Evolutionary conservation across 2,888 invertebrate species (phyloP).

Genomic region (Ptychoptera contaminata): DNA sequence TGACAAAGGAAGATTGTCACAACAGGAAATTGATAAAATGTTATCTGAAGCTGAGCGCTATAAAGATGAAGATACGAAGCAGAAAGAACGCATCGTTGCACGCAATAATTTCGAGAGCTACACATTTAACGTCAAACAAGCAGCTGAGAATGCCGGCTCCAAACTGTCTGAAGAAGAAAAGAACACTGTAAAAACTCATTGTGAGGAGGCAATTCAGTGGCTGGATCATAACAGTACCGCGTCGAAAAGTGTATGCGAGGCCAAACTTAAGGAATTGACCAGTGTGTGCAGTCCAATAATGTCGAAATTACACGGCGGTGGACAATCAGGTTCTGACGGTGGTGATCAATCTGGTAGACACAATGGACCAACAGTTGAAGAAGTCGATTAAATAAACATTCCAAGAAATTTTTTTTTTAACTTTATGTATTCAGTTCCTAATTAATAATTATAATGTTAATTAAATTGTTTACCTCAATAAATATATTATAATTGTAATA

Average conservation of each 20-base stretch:
- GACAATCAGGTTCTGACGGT: constrained; percentile 17
- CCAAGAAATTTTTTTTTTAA: too few relatives aligned
- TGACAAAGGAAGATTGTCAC: constrained; percentile 56
- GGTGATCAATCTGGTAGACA: constrained; percentile 35
- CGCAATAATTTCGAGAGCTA: constrained; percentile 54
- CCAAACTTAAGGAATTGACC: constrained; percentile 52
- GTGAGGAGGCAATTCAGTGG: constrained; percentile 47
- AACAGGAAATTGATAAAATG: constrained; percentile 61
- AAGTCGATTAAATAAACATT: constrained; percentile 25
- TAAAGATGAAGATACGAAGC: constrained; percentile 49
- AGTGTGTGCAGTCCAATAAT: constrained; percentile 54
- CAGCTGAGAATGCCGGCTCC: constrained; percentile 40
- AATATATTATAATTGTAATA: too few relatives aligned
- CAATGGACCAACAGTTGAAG: constrained; percentile 32
- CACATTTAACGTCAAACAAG: constrained; percentile 48
- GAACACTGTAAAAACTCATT: constrained; percentile 38
- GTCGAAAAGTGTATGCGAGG: constrained; percentile 53
- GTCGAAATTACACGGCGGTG: constrained; percentile 57
- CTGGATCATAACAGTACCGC: constrained; percentile 56
- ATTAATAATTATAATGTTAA: too few relatives aligned
- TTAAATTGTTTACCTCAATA: too few relatives aligned
- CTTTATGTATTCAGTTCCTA: background rate
- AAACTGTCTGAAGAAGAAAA: constrained; percentile 46
- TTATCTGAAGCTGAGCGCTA: constrained; percentile 50
- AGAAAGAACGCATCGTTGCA: constrained; percentile 44